A percentile compares a stretch with the other conserved stretches of the same genome.
Evolutionary conservation across 2,888 invertebrate species (phyloP).

Genomic region (Dryococelus australis): DNA sequence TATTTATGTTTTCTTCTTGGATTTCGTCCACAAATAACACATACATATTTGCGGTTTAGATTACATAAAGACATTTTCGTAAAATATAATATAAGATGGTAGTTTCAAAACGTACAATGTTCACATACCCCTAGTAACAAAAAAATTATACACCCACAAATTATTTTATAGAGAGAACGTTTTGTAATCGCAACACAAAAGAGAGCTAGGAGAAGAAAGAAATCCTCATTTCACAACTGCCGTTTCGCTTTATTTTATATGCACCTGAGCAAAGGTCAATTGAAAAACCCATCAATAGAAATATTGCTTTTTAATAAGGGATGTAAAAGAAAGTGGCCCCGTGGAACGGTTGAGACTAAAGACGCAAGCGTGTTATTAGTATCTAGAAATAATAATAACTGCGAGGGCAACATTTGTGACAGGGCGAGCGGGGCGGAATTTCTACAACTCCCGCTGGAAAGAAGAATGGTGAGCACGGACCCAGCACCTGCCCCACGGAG

Average conservation of each 20-base stretch:
- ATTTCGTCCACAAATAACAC: too few relatives aligned
- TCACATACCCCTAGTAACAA: too few relatives aligned
- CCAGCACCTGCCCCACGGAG: neutral
- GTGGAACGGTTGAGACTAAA: neutral
- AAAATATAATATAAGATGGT: too few relatives aligned
- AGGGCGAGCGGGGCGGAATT: neutral
- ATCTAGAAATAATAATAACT: neutral
- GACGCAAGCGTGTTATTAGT: neutral
- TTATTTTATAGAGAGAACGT: too few relatives aligned
- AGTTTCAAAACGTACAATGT: too few relatives aligned
- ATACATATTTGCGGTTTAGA: too few relatives aligned
- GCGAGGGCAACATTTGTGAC: neutral
- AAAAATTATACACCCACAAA: too few relatives aligned
- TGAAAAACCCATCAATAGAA: neutral
- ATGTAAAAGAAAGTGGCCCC: neutral
- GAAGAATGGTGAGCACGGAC: neutral
- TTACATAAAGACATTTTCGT: too few relatives aligned
- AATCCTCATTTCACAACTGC: neutral
- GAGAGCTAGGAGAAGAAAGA: too few relatives aligned
- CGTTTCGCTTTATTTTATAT: neutral
- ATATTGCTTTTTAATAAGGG: conserved; percentile 16
- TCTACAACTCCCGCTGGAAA: neutral
- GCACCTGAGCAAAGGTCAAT: neutral
- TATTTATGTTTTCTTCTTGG: too few relatives aligned
- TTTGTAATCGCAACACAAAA: too few relatives aligned